phyloP scores from a whole-genome alignment of 2,113 vertebrate genomes.

The Ursus arctos region DNA sequence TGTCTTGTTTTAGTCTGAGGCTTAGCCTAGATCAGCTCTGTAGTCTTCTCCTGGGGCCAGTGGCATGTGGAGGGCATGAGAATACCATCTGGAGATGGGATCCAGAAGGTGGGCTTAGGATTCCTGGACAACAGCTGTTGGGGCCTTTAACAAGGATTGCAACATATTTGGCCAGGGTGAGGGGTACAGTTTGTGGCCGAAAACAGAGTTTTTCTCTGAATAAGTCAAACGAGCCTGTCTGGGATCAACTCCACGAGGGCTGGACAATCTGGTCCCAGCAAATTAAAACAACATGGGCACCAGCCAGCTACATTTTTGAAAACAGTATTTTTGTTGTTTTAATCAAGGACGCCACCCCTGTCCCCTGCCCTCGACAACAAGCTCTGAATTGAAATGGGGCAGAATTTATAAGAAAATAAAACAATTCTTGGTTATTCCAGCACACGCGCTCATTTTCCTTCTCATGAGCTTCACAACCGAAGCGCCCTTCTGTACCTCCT shows the following conservation, averaged over 20 bases:
- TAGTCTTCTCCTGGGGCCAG: background rate
- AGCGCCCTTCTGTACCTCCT: background rate
- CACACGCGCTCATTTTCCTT: background rate
- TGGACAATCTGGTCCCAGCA: constrained; percentile 70
- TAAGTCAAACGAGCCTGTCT: constrained; percentile 67
- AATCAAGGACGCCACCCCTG: background rate
- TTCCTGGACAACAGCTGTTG: constrained; percentile 39
- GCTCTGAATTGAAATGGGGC: constrained; percentile 53
- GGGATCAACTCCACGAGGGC: constrained; percentile 69
- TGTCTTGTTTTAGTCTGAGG: background rate
- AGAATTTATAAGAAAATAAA: constrained; percentile 57
- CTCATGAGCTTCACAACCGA: background rate
- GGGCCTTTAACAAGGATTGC: constrained; percentile 36
- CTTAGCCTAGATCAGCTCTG: background rate
- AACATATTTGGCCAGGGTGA: constrained; percentile 56
- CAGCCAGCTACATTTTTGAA: constrained; percentile 63
- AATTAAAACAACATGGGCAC: constrained; percentile 72
- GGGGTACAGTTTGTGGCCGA: constrained; percentile 69
- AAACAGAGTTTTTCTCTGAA: constrained; percentile 70
- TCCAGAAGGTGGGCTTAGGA: background rate
- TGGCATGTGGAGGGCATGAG: background rate
- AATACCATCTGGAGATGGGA: background rate
- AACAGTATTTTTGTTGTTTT: constrained; percentile 71
- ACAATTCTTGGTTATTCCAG: background rate
- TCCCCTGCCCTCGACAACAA: background rate